phyloP scores from a whole-genome alignment of 2,888 invertebrate species.

The Danaus chrysippus region DNA sequence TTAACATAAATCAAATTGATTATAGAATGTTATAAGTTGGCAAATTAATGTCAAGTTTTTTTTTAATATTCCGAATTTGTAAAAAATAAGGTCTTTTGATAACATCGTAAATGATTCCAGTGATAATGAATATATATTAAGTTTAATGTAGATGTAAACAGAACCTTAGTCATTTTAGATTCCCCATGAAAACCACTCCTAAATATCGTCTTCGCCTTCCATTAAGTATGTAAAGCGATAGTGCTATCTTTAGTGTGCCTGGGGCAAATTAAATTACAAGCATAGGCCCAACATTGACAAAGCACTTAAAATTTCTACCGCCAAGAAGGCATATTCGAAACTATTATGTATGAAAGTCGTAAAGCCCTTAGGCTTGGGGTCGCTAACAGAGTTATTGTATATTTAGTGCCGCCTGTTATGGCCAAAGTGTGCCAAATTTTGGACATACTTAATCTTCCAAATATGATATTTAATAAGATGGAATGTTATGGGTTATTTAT shows the following conservation, averaged over 20 bases:
- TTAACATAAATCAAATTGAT: no score
- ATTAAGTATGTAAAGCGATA: slow-evolving; percentile 19
- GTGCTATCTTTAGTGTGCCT: slow-evolving; percentile 12
- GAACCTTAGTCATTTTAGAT: background rate
- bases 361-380: slow-evolving; percentile 26
- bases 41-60: no score
- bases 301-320: slow-evolving; percentile 60
- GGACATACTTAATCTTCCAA: slow-evolving; percentile 3
- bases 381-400: slow-evolving; percentile 24
- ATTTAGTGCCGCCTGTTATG: slow-evolving; percentile 15
- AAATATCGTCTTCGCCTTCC: slow-evolving; percentile 13
- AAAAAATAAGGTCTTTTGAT: no score
- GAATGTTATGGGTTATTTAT: background rate
- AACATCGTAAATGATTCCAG: background rate
- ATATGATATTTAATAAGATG: background rate
- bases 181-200: background rate
- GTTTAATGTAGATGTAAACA: background rate
- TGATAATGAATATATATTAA: background rate
- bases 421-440: slow-evolving; percentile 12
- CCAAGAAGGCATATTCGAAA: slow-evolving; percentile 50
- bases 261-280: slow-evolving; percentile 57
- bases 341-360: slow-evolving; percentile 57
- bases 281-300: slow-evolving; percentile 39
- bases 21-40: no score
- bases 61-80: no score